Percentiles rank a stretch among this genome's conserved stretches.
Conservation (phyloP, 2,113 vertebrate species). For the Euleptes europaea region DNA sequence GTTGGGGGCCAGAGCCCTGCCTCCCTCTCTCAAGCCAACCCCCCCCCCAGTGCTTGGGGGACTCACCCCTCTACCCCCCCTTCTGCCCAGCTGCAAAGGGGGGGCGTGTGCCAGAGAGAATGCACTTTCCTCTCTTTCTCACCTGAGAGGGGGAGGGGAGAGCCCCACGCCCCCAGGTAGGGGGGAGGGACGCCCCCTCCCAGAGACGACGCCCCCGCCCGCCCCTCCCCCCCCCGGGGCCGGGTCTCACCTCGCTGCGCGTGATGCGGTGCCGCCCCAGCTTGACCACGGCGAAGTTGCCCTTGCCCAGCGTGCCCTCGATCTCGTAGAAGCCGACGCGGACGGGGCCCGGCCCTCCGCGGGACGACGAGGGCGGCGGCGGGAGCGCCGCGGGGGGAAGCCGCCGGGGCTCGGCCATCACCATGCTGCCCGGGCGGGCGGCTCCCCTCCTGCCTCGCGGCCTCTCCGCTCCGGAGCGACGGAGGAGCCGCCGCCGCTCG, state of each 20-base stretch:
- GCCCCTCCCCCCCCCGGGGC: neutral
- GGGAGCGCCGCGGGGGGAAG: slow-evolving; percentile 75
- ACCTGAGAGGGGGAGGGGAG: too few relatives aligned
- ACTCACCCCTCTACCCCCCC: neutral
- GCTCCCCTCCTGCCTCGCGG: slow-evolving; percentile 54
- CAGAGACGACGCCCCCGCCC: too few relatives aligned
- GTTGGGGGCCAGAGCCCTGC: fast-evolving
- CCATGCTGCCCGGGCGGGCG: slow-evolving; percentile 85
- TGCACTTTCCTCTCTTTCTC: too few relatives aligned
- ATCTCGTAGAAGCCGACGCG: slow-evolving; percentile 97
- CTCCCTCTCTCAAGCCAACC: fast-evolving
- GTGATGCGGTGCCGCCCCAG: slow-evolving; percentile 94
- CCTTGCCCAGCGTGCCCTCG: slow-evolving; percentile 95
- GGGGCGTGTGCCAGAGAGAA: too few relatives aligned
- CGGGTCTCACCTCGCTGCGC: slow-evolving; percentile 91
- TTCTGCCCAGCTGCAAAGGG: too few relatives aligned
- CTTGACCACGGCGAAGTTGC: slow-evolving; percentile 96
- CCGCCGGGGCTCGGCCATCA: slow-evolving; percentile 94
- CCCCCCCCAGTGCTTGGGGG: neutral
- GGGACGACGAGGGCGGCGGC: neutral
- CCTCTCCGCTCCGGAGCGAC: slow-evolving; percentile 49
- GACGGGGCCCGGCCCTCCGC: slow-evolving; percentile 84
- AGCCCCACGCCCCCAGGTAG: too few relatives aligned
- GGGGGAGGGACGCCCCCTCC: too few relatives aligned
- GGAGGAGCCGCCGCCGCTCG: neutral